A percentile compares a stretch with the other conserved stretches of the same genome.
Conservation (phyloP, 1,140 invertebrate genomes). For the Megathymus violae region DNA sequence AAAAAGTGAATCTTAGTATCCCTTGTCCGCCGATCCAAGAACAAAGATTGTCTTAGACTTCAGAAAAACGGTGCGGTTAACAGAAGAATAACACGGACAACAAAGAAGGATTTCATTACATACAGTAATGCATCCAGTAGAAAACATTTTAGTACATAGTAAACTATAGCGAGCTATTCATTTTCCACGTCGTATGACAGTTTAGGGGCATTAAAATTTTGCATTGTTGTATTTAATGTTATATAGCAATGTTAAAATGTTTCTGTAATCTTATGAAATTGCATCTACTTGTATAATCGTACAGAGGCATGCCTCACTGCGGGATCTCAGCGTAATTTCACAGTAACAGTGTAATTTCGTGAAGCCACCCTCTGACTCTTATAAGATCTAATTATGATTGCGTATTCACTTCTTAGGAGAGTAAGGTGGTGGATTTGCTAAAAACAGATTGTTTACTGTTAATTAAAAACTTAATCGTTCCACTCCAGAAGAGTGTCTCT, state of each 20-base stretch:
- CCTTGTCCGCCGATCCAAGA: too few species aligned
- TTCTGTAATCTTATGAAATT: conserved; percentile 4
- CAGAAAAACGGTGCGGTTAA: background rate
- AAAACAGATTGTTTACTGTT: too few species aligned
- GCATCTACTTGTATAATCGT: background rate
- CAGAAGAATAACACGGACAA: background rate
- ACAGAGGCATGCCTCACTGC: background rate
- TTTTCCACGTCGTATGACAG: conserved; percentile 23
- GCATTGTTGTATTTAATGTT: conserved; percentile 10
- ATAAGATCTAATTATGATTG: background rate
- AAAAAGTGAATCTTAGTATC: too few species aligned
- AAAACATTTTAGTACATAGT: conserved; percentile 17
- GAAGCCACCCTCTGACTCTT: background rate
- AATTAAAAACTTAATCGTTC: too few species aligned
- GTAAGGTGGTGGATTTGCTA: too few species aligned
- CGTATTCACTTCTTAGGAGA: too few species aligned
- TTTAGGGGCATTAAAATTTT: conserved; percentile 26
- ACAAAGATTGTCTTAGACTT: background rate
- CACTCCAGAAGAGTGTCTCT: too few species aligned
- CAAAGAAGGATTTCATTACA: conserved; percentile 17
- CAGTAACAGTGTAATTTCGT: background rate
- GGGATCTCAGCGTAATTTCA: background rate
- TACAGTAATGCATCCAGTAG: conserved; percentile 1
- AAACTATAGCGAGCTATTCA: conserved; percentile 20
- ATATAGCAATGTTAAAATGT: background rate